Base-by-base conservation (phyloP, 2,113 vertebrate genomes). In the Gobius niger region DNA sequence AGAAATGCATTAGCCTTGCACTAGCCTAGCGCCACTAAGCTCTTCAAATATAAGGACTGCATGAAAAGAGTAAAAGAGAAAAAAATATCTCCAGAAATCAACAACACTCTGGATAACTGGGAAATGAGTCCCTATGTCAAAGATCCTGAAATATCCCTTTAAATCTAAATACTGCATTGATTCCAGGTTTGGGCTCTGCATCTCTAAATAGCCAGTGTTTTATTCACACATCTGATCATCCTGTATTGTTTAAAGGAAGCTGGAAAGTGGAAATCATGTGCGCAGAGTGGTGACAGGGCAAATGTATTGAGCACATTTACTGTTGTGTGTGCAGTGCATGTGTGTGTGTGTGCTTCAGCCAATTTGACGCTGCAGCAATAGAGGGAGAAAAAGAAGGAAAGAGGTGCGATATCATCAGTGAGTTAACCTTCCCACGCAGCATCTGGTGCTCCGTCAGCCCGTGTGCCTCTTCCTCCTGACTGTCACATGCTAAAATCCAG, bases 321-420 rank as follows among this genome's bases (percentile, higher is more conserved):
- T 68, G 67, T 73, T 63, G 62, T 74, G 52, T 64, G 59, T 40
- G 63, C 24, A 34, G 5, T 34, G 24, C 24, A 24, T 24, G 24
- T 24, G 24, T 34, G 24, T 34, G 24, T 68, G 46, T 47, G 50
- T 72, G 54, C 50, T 51, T 34, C 42, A 78, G 59, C 68, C 72
- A 78, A 50, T 46, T 75, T 64, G 70, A 68, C 73, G 59, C 63
- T 34, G 66, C 65, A 78, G 76, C 82, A 79, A 44, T 76, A 73
- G 82, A 83, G 65, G 56, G 77, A 82, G 67, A 72, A 73, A 77
- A 82, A 67, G 50, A 74, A 63, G 77, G 72, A 82, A 67, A 67
- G 73, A 88, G 84, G 88, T 89, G 89, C 88, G 86, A 90, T 91
- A 89, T 89, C 80, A 83, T 88, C 86, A 89, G 90, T 91, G 88